Percentiles rank a stretch among this genome's conserved stretches.
phyloP scores from a whole-genome alignment of 2,113 vertebrate genomes.

The Campylomormyrus numenius region DNA sequence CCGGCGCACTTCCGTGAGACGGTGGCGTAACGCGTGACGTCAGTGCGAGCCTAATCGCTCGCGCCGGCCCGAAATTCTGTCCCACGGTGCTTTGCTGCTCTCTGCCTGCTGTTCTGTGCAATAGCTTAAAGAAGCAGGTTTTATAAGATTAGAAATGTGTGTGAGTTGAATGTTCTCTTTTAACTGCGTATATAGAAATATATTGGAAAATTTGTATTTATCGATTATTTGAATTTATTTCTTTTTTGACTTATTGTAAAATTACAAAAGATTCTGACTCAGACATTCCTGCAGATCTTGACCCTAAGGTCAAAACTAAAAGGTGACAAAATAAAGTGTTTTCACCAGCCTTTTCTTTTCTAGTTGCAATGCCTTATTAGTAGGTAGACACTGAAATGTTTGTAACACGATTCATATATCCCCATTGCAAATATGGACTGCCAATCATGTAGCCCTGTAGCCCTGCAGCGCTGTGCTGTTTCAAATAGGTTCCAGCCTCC shows the following conservation, averaged over 20 bases:
- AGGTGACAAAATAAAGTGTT: not conserved
- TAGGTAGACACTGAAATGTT: not conserved
- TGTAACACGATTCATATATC: not conserved
- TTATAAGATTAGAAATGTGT: not conserved
- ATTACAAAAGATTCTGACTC: not conserved
- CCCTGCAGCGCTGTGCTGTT: not conserved
- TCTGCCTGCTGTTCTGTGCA: not conserved
- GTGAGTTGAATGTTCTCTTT: not conserved
- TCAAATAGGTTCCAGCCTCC: not conserved
- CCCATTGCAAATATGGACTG: not conserved
- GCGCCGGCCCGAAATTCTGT: not conserved
- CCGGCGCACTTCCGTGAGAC: slow-evolving; percentile 23
- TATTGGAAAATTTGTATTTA: not conserved
- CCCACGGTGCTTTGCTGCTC: not conserved
- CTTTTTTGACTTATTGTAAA: not conserved
- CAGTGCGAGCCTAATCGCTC: slow-evolving; percentile 4
- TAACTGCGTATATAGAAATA: not conserved
- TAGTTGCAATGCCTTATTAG: not conserved
- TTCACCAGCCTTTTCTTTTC: not conserved
- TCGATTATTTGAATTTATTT: not conserved
- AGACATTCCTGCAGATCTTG: not conserved
- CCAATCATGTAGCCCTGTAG: not conserved
- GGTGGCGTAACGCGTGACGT: slow-evolving; percentile 16
- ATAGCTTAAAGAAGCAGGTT: not conserved
- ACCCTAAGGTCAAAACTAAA: not conserved